phyloP scores from a whole-genome alignment of 2,113 vertebrate species.

The Apteryx owenii region DNA sequence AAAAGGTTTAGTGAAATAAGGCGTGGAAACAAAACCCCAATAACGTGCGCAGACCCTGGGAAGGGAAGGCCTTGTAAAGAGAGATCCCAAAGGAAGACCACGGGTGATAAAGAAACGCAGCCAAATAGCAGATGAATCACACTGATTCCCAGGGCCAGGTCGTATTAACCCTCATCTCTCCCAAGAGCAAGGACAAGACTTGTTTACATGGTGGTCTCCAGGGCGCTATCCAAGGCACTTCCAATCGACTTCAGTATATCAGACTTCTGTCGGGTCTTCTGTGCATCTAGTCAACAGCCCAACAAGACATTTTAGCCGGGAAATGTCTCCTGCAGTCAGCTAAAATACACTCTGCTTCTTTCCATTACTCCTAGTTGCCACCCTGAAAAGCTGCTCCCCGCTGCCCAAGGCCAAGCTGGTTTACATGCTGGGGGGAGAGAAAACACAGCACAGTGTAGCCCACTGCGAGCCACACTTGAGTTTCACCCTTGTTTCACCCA shows the following conservation, averaged over 20 bases:
- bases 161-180: background rate
- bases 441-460: no score
- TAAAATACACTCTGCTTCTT: background rate
- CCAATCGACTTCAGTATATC: no score
- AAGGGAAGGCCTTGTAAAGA: background rate
- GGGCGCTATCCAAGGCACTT: background rate
- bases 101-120: background rate
- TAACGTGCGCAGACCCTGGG: background rate
- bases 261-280: background rate
- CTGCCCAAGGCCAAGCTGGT: no score
- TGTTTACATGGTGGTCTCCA: accelerated
- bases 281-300: background rate
- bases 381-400: background rate
- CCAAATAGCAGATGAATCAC: background rate
- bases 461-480: no score
- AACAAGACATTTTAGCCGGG: background rate
- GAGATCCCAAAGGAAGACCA: background rate
- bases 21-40: background rate
- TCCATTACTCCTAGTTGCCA: background rate
- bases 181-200: background rate
- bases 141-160: no score
- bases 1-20: background rate
- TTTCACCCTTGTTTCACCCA: no score
- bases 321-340: accelerated
- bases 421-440: no score